These are phyloP conservation scores for Ips typographus DNA, from an alignment of 1,140 invertebrate genomes.

Conservation along the genomic window DNA sequence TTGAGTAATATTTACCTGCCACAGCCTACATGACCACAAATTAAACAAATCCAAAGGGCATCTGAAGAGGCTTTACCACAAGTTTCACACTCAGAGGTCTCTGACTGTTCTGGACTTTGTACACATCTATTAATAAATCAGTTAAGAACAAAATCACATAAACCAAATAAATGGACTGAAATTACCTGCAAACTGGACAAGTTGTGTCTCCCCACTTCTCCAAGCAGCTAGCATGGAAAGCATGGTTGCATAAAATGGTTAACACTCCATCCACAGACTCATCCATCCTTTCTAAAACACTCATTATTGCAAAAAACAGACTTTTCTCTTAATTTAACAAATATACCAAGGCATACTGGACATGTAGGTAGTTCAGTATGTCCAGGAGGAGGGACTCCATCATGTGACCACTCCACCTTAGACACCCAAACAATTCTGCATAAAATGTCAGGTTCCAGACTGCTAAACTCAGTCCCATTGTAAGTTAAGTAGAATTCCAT, in stretches of 20 bases:
- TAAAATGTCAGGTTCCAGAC: slow-evolving; percentile 83
- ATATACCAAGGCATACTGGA: slow-evolving; percentile 77
- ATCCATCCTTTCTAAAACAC: slow-evolving; percentile 88
- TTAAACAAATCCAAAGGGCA: slow-evolving; percentile 97
- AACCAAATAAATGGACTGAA: background rate
- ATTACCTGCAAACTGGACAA: slow-evolving; percentile 64
- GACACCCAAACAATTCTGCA: slow-evolving; percentile 96
- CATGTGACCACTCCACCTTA: slow-evolving; percentile 79
- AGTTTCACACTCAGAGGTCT: slow-evolving; percentile 49
- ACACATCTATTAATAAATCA: slow-evolving; percentile 64
- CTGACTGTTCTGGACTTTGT: slow-evolving; percentile 83
- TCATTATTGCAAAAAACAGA: slow-evolving; percentile 7
- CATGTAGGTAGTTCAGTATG: slow-evolving; percentile 97
- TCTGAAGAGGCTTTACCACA: slow-evolving; percentile 57
- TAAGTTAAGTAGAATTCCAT: slow-evolving; percentile 91
- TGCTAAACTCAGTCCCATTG: slow-evolving; percentile 91
- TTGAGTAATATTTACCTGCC: slow-evolving; percentile 55
- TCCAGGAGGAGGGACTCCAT: slow-evolving; percentile 66
- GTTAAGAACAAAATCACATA: background rate
- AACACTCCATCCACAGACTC: slow-evolving; percentile 96
- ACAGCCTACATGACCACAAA: slow-evolving; percentile 98
- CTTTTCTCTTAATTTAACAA: background rate
- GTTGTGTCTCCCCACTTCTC: slow-evolving; percentile 96
- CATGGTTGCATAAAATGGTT: slow-evolving; percentile 98
- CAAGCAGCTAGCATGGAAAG: slow-evolving; percentile 94